Evolutionary conservation across 2,888 invertebrate species (phyloP).

Genomic region (Acleris literana): DNA sequence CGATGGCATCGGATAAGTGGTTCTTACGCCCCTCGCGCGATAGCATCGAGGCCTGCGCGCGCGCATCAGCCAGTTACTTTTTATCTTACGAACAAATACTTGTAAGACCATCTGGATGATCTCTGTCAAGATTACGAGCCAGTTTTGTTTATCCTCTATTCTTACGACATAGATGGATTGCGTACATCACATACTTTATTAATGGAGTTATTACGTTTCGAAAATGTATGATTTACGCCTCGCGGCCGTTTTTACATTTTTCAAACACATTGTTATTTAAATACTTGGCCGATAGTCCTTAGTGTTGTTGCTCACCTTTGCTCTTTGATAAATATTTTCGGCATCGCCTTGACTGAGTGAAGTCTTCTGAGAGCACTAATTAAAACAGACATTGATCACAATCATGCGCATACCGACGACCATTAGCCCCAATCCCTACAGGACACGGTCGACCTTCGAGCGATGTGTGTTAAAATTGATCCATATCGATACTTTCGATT

Average conservation of each 20-base stretch:
- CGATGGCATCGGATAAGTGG: constrained; percentile 78
- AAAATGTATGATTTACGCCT: constrained; percentile 7
- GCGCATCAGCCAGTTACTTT: constrained; percentile 52
- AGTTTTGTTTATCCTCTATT: constrained; percentile 58
- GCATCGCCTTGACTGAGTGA: constrained; percentile 23
- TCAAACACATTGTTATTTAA: constrained; percentile 2
- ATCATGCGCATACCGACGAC: constrained; percentile 52
- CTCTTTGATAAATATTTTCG: constrained; percentile 3
- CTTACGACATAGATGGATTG: constrained; percentile 51
- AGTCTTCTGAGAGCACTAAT: constrained; percentile 33
- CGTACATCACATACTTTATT: constrained; percentile 39
- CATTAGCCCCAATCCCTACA: constrained; percentile 72
- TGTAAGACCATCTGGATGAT: constrained; percentile 65
- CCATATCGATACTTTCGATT: constrained; percentile 54
- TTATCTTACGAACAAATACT: constrained; percentile 57
- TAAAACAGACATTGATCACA: constrained; percentile 38
- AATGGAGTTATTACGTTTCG: constrained; percentile 22
- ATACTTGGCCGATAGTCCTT: neutral
- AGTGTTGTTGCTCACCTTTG: constrained; percentile 15
- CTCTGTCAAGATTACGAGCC: constrained; percentile 53
- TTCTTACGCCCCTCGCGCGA: constrained; percentile 78
- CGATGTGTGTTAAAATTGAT: constrained; percentile 60
- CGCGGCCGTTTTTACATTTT: constrained; percentile 1
- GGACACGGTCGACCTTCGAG: constrained; percentile 67
- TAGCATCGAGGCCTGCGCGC: constrained; percentile 65